Evolutionary conservation across 23 tunicate genomes (phyloP), one percentile per base, ranked within the genome.

Genomic region (Trididemnum nubilum): DNA sequence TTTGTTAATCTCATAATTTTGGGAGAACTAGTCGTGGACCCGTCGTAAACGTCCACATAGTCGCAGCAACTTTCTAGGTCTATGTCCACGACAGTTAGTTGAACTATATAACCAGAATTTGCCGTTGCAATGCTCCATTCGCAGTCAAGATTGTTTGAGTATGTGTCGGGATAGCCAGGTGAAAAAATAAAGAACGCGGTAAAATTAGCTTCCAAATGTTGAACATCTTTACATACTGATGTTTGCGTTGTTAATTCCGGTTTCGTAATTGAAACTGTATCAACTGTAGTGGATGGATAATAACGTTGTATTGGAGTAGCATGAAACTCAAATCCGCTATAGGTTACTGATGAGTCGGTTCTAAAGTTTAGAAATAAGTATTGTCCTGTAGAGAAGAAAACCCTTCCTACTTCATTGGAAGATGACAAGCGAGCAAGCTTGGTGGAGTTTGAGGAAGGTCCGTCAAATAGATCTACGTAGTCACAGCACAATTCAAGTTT

Each of bases 1-100:
- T 49, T 12, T 7, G 76, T 28, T 7, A 34, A 15, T 33, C 21
- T 25, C 3, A 23, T n/a, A 28, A 70, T 33, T 34, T 18, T 32
- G 4, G 37, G 3, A 32, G 3, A 32, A 32, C 27, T 15, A 5
- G 76, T 29, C 5, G 76, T 7, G 15, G 25, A 63, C 25, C 76
- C 76, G 76, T 70, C 40, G 38, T 70, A 70, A 32, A 70, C 39
- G n/a, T 70, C n/a, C 30, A 70, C 38, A 3, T 30, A 32, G 26
- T 70, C 76, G 39, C 38, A 70, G 33, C 76, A 29, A 33, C 38
- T 29, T 70, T 70, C 76, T 3, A 70, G 76, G 5, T 70, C 76
- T 5, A 70, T 70, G 12, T 70, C 76, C 9, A 30, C 38, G 39
- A 34, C 40, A 15, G 12, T 9, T 9, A 70, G 76, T n/a, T 70